phyloP scores from a whole-genome alignment of 2,797 vertebrate species.

The Lepidocolaptes lacrymiger region DNA sequence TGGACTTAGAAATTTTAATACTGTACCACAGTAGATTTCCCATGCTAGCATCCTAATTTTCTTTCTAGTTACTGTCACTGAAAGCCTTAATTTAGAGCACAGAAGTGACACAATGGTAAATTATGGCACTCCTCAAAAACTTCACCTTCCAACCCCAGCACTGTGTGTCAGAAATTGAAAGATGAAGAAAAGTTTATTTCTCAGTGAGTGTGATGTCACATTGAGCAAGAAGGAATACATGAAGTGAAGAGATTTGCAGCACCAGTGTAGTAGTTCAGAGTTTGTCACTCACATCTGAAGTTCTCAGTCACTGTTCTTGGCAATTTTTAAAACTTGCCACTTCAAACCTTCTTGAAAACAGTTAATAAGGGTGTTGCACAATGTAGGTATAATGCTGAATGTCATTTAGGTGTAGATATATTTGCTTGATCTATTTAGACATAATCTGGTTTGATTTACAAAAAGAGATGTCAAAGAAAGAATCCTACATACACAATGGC shows the following conservation, averaged over 20 bases:
- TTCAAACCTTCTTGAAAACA: background rate
- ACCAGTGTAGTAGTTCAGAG: slow-evolving; percentile 39
- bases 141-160: background rate
- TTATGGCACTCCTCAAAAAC: background rate
- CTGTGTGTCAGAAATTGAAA: slow-evolving; percentile 38
- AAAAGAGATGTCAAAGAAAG: background rate
- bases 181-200: slow-evolving; percentile 50
- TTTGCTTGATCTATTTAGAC: background rate
- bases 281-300: slow-evolving; percentile 13
- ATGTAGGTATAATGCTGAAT: background rate
- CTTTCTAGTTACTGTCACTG: slow-evolving; percentile 26
- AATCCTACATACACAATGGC: background rate
- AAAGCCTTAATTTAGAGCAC: slow-evolving; percentile 62
- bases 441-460: background rate
- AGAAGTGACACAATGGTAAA: slow-evolving; percentile 34
- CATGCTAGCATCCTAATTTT: slow-evolving; percentile 25
- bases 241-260: slow-evolving; percentile 44
- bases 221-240: background rate
- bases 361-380: background rate
- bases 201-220: slow-evolving; percentile 40
- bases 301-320: background rate
- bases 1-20: slow-evolving; percentile 40
- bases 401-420: background rate
- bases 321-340: slow-evolving; percentile 4
- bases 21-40: background rate